Evolutionary conservation across 1,140 invertebrate genomes (phyloP), one percentile per base, ranked within the genome.

Genomic region (Homarus americanus): DNA sequence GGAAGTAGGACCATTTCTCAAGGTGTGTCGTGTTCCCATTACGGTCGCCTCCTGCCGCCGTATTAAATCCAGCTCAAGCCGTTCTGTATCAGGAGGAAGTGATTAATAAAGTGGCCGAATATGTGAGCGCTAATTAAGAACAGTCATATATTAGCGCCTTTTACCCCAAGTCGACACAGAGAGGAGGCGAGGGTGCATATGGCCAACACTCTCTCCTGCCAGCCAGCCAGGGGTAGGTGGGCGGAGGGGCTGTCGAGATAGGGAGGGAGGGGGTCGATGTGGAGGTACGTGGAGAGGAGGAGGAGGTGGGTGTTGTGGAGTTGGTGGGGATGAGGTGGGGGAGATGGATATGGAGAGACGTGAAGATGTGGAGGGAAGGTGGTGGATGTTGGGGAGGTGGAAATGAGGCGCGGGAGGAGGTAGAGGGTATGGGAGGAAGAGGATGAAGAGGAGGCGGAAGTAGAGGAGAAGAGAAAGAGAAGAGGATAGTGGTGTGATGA

Each of bases 21-120:
- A 80, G 78, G 78, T 80, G 78, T 80, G 78, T 80, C 78, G 44
- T 44, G 24, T 49, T 49, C 15, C 41, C 78, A 80, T 80, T 80
- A 80, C 49, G 49, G 40, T 34, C 78, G 28, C 78, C 40, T 80
- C 41, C 12, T 38, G 78, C 44, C 40, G n/a, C 24, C 24, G 78
- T 80, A 80, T 80, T 80, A 80, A 80, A 80, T 80, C 78, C 41
- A 44, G 78, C 78, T 53, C 78, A 32, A 24, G n/a, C 78, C 32
- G 40, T 49, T 53, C 41, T 80, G 40, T 53, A 41, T 53, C 78
- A 80, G 34, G 44, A 49, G 24, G 28, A 80, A 80, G 78, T 80
- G 78, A 80, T 80, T 80, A 80, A 80, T 80, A 80, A 80, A 80
- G 40, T 80, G 32, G 40, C 38, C 78, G 78, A 80, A 80, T 80